Percentiles rank a stretch among this genome's conserved stretches.
phyloP scores from a whole-genome alignment of 1,140 invertebrate genomes.

The Bombyx mandarina region DNA sequence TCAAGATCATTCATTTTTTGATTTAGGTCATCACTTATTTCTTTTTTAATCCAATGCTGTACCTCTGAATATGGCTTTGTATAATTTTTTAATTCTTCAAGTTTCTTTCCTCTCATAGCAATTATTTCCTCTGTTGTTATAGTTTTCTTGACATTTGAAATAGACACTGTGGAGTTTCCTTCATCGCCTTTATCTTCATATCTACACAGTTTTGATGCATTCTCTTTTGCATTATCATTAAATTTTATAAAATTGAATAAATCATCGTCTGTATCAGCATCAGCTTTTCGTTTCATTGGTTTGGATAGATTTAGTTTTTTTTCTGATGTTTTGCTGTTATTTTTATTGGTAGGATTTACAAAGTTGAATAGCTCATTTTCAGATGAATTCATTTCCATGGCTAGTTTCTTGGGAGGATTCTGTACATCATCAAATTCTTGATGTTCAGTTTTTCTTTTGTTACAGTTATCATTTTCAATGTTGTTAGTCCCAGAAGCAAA shows the following conservation, averaged over 20 bases:
- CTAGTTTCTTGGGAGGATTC: slow-evolving; percentile 41
- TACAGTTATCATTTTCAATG: slow-evolving; percentile 12
- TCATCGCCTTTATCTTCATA: background rate
- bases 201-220: background rate
- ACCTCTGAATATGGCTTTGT: slow-evolving; percentile 8
- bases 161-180: background rate
- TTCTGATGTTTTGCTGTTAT: slow-evolving; percentile 15
- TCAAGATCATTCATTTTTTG: slow-evolving; percentile 40
- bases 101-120: slow-evolving; percentile 38
- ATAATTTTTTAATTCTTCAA: slow-evolving; percentile 41
- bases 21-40: slow-evolving; percentile 42
- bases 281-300: slow-evolving; percentile 42
- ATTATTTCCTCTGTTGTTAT: slow-evolving; percentile 24
- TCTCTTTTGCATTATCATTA: slow-evolving; percentile 9
- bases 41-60: slow-evolving; percentile 13
- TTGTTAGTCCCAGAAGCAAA: slow-evolving; percentile 16
- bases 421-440: slow-evolving; percentile 6
- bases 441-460: slow-evolving; percentile 38
- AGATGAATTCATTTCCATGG: slow-evolving; percentile 14
- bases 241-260: slow-evolving; percentile 51
- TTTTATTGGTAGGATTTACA: slow-evolving; percentile 18
- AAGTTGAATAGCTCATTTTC: slow-evolving; percentile 46
- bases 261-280: slow-evolving; percentile 34
- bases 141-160: slow-evolving; percentile 2
- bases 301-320: slow-evolving; percentile 48